These are phyloP conservation scores for Osmerus eperlanus DNA, from an alignment of 2,113 vertebrate genomes.

Conservation along the genomic window DNA sequence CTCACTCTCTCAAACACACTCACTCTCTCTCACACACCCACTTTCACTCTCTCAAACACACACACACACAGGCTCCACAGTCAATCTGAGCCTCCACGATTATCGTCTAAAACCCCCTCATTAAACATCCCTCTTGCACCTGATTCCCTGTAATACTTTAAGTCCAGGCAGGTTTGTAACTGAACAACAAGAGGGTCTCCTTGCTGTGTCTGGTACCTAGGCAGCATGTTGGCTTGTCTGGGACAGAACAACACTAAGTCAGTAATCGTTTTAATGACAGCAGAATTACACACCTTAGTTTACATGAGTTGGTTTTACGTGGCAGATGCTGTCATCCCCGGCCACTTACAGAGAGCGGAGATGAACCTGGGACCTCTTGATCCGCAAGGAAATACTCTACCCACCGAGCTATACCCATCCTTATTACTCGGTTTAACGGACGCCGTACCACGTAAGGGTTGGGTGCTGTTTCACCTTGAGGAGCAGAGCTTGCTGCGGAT, in stretches of 20 bases:
- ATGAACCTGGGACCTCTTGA: too few relatives aligned
- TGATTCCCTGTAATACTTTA: slow-evolving; percentile 31
- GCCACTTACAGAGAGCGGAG: too few relatives aligned
- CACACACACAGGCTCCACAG: slow-evolving; percentile 18
- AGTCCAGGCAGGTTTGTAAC: slow-evolving; percentile 29
- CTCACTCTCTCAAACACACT: slow-evolving; percentile 1
- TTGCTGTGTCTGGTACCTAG: slow-evolving; percentile 10
- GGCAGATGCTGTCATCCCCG: too few relatives aligned
- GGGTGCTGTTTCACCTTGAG: slow-evolving; percentile 20
- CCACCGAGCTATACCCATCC: too few relatives aligned
- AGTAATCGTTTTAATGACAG: too few relatives aligned
- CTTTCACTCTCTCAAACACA: slow-evolving; percentile 4
- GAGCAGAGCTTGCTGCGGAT: slow-evolving; percentile 35
- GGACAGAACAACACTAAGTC: slow-evolving; percentile 3
- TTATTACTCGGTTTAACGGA: too few relatives aligned
- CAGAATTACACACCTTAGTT: too few relatives aligned
- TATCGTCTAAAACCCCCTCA: slow-evolving; percentile 29
- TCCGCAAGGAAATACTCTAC: too few relatives aligned
- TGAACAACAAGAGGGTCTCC: slow-evolving; percentile 36
- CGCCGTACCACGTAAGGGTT: too few relatives aligned
- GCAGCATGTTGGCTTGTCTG: slow-evolving; percentile 14
- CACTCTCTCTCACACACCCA: slow-evolving; percentile 10
- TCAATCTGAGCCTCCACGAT: slow-evolving; percentile 10
- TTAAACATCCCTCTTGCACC: slow-evolving; percentile 40
- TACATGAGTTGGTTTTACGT: too few relatives aligned